A percentile compares a stretch with the other conserved stretches of the same genome.
Conservation (phyloP, 2,888 invertebrate genomes). For the Chymomyza amoena region DNA sequence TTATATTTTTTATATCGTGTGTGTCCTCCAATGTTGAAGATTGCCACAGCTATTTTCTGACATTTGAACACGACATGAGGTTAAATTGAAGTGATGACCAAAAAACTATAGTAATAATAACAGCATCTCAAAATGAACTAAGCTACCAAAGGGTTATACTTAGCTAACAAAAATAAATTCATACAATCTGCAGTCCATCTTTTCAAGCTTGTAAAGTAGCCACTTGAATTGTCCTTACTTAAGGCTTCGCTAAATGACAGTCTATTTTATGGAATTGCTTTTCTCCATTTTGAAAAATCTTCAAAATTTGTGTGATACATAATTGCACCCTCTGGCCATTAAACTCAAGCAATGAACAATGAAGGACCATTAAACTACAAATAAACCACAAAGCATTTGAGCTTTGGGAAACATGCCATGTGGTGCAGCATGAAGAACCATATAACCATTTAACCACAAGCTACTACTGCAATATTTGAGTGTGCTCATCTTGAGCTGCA, state of each 20-base stretch:
- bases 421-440: too few species aligned
- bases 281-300: slow-evolving; percentile 33
- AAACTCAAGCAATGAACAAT: background rate
- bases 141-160: too few species aligned
- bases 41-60: too few species aligned
- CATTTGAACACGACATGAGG: too few species aligned
- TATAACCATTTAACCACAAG: background rate
- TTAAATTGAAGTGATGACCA: too few species aligned
- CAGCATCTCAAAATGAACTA: rapidly evolving
- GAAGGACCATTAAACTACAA: background rate
- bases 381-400: background rate
- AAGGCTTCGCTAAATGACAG: slow-evolving; percentile 37
- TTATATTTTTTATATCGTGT: too few species aligned
- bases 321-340: background rate
- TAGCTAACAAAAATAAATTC: background rate
- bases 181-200: slow-evolving; percentile 21
- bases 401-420: background rate
- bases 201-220: slow-evolving; percentile 22
- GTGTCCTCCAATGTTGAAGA: too few species aligned
- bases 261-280: slow-evolving; percentile 30
- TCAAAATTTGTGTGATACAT: slow-evolving; percentile 46
- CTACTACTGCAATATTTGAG: background rate
- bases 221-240: slow-evolving; percentile 34
- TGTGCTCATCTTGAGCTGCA: background rate
- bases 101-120: too few species aligned